These are phyloP conservation scores for Pyxicephalus adspersus DNA, from an alignment of 2,113 vertebrate genomes.

Conservation along the genomic window DNA sequence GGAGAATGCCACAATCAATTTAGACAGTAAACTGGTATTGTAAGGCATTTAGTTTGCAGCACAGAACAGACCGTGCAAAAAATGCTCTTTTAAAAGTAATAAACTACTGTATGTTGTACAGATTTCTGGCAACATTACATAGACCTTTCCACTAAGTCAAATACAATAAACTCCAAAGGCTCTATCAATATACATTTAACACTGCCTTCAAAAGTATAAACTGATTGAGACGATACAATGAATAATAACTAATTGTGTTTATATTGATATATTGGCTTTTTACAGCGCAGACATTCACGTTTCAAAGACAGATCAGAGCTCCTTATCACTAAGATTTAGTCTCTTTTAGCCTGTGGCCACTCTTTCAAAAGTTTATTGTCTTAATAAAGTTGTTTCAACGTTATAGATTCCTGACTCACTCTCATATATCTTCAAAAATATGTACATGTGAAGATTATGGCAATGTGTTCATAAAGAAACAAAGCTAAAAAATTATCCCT, in stretches of 20 bases:
- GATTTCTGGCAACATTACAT: no score
- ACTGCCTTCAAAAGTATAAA: not conserved
- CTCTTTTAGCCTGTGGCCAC: conserved; percentile 6
- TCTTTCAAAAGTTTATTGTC: conserved; percentile 42
- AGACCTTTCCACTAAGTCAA: not conserved
- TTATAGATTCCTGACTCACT: conserved; percentile 29
- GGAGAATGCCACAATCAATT: no score
- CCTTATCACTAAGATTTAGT: conserved; percentile 24
- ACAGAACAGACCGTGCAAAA: no score
- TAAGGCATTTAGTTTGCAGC: no score
- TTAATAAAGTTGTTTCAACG: conserved; percentile 46
- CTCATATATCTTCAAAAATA: conserved; percentile 26
- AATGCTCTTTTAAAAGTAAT: no score
- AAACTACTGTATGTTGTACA: no score
- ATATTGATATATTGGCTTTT: conserved; percentile 6
- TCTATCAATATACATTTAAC: not conserved
- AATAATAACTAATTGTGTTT: not conserved
- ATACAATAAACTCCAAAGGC: not conserved
- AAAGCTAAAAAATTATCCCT: not conserved
- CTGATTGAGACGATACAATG: not conserved
- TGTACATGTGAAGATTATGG: conserved; percentile 28
- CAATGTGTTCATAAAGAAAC: conserved; percentile 25
- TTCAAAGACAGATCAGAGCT: conserved; percentile 29
- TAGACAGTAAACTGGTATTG: no score
- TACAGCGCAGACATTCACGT: conserved; percentile 3